Base-by-base conservation (phyloP, 1,140 invertebrate genomes). In the Palaemon carinicauda region DNA sequence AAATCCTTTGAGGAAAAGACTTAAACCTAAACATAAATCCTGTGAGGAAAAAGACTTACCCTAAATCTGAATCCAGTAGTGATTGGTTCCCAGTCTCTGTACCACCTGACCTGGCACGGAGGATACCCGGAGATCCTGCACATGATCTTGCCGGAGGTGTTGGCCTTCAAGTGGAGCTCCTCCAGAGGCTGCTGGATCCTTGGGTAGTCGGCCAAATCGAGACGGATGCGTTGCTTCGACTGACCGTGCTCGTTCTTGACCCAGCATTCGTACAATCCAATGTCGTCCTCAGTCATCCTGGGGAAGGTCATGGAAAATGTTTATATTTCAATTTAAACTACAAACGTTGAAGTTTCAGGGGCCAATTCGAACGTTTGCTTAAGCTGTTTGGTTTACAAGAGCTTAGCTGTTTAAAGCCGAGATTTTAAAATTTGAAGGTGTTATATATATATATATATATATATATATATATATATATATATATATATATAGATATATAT, bases 71-170 rank as follows among this genome's bases (percentile, higher is more conserved):
- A 80, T 31, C 79, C 77, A 19, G 78, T 51, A 1, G 96, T 94
- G 9, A 98, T 91, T 2, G 96, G 97, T 90, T 96, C 95, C 97
- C 97, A 98, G 91, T 99, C 97, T 92, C 98, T 99, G 92, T 96
- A 98, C 93, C 93, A 99, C 91, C 97, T 98, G n/a, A 99, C 94
- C 88, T 97, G 96, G 0, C 98, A 98, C 90, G 95, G 95, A 0
- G 98, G 98, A 81, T 97, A 94, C 15, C 98, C 98, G 33, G 95
- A 95, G 60, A 99, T 94, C 75, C 96, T 93, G 60, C 97, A 98
- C 90, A 96, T 95, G 50, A 99, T 92, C 73, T 94, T 93, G 5
- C 95, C 96, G 73, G 93, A 94, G 80, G 94, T 94, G 65, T 96
- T 92, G 3, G 95, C 91, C 93, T 96, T 94, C 12, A 96, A 94